Base-by-base conservation (phyloP, 2,113 vertebrate genomes). In the Illadopsis cleaveri region DNA sequence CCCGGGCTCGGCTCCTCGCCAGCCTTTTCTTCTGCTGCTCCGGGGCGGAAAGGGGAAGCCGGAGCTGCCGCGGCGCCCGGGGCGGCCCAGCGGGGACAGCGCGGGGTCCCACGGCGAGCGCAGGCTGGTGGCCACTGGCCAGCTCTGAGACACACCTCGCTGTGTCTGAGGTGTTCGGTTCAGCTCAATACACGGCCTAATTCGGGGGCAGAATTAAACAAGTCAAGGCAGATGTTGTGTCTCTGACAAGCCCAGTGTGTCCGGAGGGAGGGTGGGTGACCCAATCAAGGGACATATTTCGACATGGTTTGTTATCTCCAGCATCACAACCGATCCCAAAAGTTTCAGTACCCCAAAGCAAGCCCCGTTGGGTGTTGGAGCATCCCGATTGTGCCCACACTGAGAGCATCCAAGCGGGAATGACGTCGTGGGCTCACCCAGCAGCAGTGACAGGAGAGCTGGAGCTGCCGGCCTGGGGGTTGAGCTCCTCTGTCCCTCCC, bases 371-470 rank as follows among this genome's bases (percentile, higher is more conserved):
- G 76, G 3, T 10, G 27, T 0, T 1, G 2, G 6, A 4, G 54
- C 54, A 18, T 10, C 57, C n/a, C 3, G 0, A 0, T 0, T 1
- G 15, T 33, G 31, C 57, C 4, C 0, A 10, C 20, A 3, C 24
- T 7, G 0, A 15, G 40, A 2, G 47, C 5, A 22, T 20, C 44
- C 33, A 1, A 1, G 25, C 0, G 3, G 69, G 37, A 66, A 24
- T 11, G 3, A 9, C 2, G 20, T 17, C 2, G 1, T 5, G 64
- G 73, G 64, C 79, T 81, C 1, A 0, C 5, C 50, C 9, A 0
- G 64, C 33, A 24, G 73, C 14, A 5, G 50, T 2, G 1, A 22
- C 37, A 13, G 62, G 21, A 75, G 60, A 25, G 24, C 23, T 7
- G 15, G 56, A 62, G 69, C 50, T 1, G 4, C 4, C 1, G 2